These are phyloP conservation scores for Cathartes aura DNA, from an alignment of 2,113 vertebrate genomes.

Conservation along the genomic window DNA sequence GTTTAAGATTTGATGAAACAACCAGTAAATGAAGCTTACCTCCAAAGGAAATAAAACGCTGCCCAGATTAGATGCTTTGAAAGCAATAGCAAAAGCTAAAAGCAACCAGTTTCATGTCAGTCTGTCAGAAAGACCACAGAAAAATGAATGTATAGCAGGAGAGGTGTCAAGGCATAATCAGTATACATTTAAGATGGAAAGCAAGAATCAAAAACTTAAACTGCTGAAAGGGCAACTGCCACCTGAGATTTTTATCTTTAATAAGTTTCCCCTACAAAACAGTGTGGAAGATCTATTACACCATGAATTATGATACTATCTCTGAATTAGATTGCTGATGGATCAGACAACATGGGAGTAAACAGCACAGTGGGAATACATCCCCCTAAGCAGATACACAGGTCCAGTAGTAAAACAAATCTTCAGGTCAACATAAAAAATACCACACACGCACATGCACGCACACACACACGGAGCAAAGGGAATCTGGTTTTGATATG, in stretches of 20 bases:
- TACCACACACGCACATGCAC: not conserved
- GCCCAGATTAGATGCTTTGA: not conserved
- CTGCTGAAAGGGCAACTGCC: conserved; percentile 14
- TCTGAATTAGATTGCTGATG: not conserved
- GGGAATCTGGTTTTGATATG: conserved; percentile 15
- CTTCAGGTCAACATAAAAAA: conserved; percentile 40
- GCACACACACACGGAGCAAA: not conserved
- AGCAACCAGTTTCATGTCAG: not conserved
- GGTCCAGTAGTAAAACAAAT: not conserved
- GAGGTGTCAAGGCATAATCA: not conserved
- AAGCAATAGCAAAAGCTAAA: not conserved
- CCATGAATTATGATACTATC: conserved; percentile 3
- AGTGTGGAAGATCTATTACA: not conserved
- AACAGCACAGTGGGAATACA: not conserved
- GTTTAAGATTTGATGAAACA: not conserved
- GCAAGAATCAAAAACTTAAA: conserved; percentile 42
- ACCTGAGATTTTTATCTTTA: conserved; percentile 34
- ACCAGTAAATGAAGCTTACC: not conserved
- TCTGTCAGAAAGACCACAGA: not conserved
- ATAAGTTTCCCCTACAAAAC: not conserved
- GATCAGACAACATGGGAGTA: conserved; percentile 17
- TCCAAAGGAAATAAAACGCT: conserved; percentile 6
- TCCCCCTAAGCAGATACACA: not conserved
- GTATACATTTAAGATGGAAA: conserved; percentile 8
- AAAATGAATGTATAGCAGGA: not conserved